Conservation (phyloP, 2,113 vertebrate genomes). For the Tachysurus fulvidraco region DNA sequence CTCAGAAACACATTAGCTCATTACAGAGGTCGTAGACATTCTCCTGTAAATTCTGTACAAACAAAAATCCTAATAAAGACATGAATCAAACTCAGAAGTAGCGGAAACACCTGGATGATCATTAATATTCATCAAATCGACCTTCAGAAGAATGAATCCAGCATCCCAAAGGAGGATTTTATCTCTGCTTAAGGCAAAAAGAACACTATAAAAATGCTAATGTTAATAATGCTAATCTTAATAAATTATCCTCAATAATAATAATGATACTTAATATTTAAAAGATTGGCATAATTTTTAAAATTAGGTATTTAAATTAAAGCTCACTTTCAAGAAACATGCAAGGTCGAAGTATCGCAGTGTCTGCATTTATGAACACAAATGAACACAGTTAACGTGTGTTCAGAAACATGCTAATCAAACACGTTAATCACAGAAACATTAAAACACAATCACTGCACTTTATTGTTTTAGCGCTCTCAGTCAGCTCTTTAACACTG, state of each 20-base stretch:
- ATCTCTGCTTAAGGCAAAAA: constrained; percentile 59
- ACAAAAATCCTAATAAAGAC: constrained; percentile 10
- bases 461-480: not conserved
- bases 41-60: constrained; percentile 26
- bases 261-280: constrained; percentile 8
- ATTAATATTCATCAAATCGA: constrained; percentile 48
- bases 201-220: constrained; percentile 71
- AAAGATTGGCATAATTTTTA: constrained; percentile 11
- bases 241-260: constrained; percentile 34
- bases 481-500: not conserved
- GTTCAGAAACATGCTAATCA: not conserved
- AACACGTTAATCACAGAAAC: not conserved
- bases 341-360: constrained; percentile 6
- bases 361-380: constrained; percentile 2
- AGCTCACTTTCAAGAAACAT: constrained; percentile 9
- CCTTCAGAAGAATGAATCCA: constrained; percentile 47
- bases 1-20: constrained; percentile 17
- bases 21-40: constrained; percentile 17
- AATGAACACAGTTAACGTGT: not conserved
- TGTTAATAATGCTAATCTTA: constrained; percentile 49
- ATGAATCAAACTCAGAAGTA: not conserved
- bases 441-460: not conserved
- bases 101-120: constrained; percentile 34
- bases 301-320: constrained; percentile 3
- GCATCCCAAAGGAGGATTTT: constrained; percentile 53